A percentile compares a stretch with the other conserved stretches of the same genome.
Conservation (phyloP, 2,797 vertebrate genomes). For the Synaphobranchus kaupii region DNA sequence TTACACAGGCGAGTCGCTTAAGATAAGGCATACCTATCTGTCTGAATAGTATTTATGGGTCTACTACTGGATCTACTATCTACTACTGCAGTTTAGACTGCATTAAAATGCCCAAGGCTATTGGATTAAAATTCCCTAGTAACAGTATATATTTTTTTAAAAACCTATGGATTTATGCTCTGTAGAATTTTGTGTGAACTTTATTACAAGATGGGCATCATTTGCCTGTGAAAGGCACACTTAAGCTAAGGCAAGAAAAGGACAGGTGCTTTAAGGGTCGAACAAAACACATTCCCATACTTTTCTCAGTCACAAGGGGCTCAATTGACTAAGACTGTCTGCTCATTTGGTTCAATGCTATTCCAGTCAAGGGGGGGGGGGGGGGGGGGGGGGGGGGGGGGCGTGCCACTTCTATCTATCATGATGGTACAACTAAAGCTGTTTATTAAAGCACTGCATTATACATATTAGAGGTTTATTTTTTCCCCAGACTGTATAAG, state of each 20-base stretch:
- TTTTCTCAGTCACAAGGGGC: neutral
- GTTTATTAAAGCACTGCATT: conserved; percentile 28
- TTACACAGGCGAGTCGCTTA: conserved; percentile 13
- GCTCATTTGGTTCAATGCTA: conserved; percentile 17
- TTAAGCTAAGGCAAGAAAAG: neutral
- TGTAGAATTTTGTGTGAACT: neutral
- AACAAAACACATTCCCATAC: neutral
- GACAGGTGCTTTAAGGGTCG: neutral
- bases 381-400: neutral
- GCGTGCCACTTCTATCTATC: conserved; percentile 9
- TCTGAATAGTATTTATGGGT: neutral
- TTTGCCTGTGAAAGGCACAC: neutral
- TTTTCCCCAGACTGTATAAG: conserved; percentile 35
- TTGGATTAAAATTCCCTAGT: too few relatives aligned
- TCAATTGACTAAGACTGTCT: neutral
- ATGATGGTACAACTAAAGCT: neutral
- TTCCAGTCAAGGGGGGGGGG: neutral
- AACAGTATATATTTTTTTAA: too few relatives aligned
- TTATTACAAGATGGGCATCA: neutral
- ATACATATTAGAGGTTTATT: conserved; percentile 25
- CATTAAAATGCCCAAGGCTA: too few relatives aligned
- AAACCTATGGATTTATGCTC: too few relatives aligned
- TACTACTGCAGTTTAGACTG: too few relatives aligned
- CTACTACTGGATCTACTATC: neutral
- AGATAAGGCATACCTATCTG: neutral